Evolutionary conservation across 1,140 invertebrate genomes (phyloP).

Genomic region (Nymphalis io): DNA sequence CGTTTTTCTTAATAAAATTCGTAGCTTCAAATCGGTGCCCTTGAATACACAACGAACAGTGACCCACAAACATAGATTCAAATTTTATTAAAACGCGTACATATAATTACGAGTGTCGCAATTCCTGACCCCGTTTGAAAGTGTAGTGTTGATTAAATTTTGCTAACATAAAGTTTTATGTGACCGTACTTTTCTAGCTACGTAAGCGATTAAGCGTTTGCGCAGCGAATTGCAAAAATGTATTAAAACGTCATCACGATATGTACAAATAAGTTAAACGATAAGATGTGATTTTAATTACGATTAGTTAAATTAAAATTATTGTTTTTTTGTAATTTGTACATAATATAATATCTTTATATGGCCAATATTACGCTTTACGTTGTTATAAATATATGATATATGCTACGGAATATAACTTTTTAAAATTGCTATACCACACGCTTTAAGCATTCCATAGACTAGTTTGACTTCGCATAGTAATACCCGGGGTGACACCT

Average conservation of each 20-base stretch:
- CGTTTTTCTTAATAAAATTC: not conserved
- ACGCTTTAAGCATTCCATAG: no score
- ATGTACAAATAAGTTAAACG: no score
- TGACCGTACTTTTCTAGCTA: slow-evolving; percentile 38
- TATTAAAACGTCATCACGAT: not conserved
- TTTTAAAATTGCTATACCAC: no score
- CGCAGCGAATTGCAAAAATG: not conserved
- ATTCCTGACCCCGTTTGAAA: slow-evolving; percentile 51
- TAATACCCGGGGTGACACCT: no score
- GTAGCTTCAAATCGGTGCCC: slow-evolving; percentile 13
- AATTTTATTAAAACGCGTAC: slow-evolving; percentile 24
- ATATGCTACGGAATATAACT: no score
- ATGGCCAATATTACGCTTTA: no score
- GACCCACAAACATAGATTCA: slow-evolving; percentile 31
- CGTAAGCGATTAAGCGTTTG: slow-evolving; percentile 5
- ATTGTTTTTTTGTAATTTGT: no score
- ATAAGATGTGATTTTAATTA: no score
- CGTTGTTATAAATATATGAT: no score
- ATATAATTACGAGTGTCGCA: slow-evolving; percentile 40
- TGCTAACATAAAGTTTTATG: slow-evolving; percentile 46
- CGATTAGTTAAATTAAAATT: no score
- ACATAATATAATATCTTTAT: no score
- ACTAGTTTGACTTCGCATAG: no score
- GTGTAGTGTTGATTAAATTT: slow-evolving; percentile 47
- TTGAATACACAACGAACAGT: slow-evolving; percentile 21